A percentile compares a stretch with the other conserved stretches of the same genome.
phyloP scores from a whole-genome alignment of 2,797 vertebrate genomes.

The Notamacropus eugenii region DNA sequence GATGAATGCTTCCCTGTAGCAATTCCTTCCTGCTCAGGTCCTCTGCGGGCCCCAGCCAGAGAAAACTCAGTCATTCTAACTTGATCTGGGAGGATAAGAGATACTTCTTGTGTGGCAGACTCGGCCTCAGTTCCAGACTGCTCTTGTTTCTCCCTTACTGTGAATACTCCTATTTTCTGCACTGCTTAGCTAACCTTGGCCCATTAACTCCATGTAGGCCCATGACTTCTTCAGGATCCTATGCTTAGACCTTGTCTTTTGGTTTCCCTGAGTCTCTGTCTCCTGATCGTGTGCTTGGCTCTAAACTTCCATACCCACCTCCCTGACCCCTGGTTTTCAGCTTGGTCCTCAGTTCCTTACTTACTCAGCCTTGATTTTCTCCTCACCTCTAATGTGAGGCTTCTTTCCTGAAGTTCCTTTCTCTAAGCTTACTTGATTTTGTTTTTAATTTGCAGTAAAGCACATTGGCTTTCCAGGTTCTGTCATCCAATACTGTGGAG shows the following conservation, averaged over 20 bases:
- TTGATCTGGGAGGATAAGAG: neutral
- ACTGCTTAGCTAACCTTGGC: neutral
- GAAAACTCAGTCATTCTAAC: neutral
- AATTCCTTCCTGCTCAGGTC: neutral
- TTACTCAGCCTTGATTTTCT: neutral
- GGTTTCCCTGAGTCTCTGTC: neutral
- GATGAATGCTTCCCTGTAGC: neutral
- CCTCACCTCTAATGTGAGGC: neutral
- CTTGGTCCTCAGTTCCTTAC: neutral
- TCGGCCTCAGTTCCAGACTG: neutral
- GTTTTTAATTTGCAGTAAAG: neutral
- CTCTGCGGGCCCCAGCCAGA: neutral
- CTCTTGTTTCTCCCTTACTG: neutral
- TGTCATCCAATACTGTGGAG: neutral
- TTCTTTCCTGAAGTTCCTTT: neutral
- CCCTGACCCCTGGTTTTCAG: neutral
- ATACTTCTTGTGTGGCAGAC: neutral
- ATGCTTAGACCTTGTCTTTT: neutral
- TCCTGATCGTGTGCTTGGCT: neutral
- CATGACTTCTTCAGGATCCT: neutral
- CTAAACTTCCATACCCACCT: neutral
- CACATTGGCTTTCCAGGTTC: neutral
- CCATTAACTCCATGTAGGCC: neutral
- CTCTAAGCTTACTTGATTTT: neutral
- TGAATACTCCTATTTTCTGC: neutral